These are phyloP conservation scores for Chelonus formosanus DNA, from an alignment of 2,888 invertebrate genomes.

Conservation along the genomic window DNA sequence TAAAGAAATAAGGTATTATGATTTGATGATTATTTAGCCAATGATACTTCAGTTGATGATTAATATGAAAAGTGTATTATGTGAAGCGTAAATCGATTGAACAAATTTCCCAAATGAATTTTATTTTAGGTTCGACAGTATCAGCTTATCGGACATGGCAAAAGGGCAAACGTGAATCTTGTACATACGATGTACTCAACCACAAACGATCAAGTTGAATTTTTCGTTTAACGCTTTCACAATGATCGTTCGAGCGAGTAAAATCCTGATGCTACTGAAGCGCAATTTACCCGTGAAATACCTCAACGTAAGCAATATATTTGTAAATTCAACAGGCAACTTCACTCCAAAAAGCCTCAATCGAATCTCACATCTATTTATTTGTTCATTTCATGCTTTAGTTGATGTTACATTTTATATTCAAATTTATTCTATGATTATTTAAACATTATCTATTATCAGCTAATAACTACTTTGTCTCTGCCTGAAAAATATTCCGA, in stretches of 20 bases:
- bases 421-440: too few relatives aligned
- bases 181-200: slow-evolving; percentile 5
- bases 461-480: too few relatives aligned
- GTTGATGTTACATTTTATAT: neutral
- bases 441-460: too few relatives aligned
- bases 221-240: slow-evolving; percentile 31
- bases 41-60: too few relatives aligned
- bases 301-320: slow-evolving; percentile 15
- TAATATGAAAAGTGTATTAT: too few relatives aligned
- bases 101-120: neutral
- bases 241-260: slow-evolving; percentile 27
- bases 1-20: too few relatives aligned
- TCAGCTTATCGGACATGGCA: slow-evolving; percentile 15
- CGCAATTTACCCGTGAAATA: slow-evolving; percentile 27
- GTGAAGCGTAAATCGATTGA: too few relatives aligned
- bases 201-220: slow-evolving; percentile 12
- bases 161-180: slow-evolving; percentile 18
- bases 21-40: too few relatives aligned
- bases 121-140: slow-evolving; percentile 10
- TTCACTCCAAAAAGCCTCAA: neutral
- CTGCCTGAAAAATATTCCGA: too few relatives aligned
- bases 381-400: neutral
- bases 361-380: neutral
- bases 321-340: slow-evolving; percentile 8
- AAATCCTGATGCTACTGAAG: slow-evolving; percentile 21